Percentiles rank a stretch among this genome's conserved stretches.
Evolutionary conservation across 1,140 invertebrate species (phyloP).

Genomic region (Varroa destructor): DNA sequence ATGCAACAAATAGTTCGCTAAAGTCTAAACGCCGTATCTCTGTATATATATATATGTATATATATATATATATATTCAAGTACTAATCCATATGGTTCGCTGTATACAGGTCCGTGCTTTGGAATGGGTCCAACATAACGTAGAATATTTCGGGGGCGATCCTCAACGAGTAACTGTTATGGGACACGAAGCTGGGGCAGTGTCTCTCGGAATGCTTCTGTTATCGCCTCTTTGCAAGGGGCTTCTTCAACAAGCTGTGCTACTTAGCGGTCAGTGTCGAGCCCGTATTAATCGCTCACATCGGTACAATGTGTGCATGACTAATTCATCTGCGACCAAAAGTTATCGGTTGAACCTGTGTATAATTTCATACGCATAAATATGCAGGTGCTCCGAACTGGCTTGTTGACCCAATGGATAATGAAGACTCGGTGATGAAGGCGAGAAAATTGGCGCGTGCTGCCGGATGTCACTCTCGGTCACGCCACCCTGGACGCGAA

Average conservation of each 20-base stretch:
- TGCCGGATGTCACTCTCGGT: not conserved
- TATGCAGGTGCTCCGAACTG: conserved; percentile 11
- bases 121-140: conserved; percentile 38
- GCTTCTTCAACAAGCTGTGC: conserved; percentile 38
- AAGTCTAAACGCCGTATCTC: too few species aligned
- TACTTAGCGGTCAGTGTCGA: conserved; percentile 34
- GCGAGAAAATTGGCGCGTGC: not conserved
- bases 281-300: too few species aligned
- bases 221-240: conserved; percentile 36
- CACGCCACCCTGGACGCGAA: not conserved
- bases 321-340: too few species aligned
- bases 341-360: not conserved
- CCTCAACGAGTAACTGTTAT: conserved; percentile 42
- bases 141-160: conserved; percentile 39
- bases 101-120: conserved; percentile 40
- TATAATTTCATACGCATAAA: not conserved
- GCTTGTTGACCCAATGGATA: conserved; percentile 24
- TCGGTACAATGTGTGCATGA: too few species aligned
- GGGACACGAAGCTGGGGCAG: conserved; percentile 42
- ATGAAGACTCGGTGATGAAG: not conserved
- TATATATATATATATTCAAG: too few species aligned
- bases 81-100: too few species aligned
- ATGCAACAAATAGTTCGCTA: too few species aligned
- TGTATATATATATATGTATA: too few species aligned
- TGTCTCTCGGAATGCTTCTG: conserved; percentile 38